Evolutionary conservation across 2,797 vertebrate genomes (phyloP).

Genomic region (Pseudomugil gertrudae): DNA sequence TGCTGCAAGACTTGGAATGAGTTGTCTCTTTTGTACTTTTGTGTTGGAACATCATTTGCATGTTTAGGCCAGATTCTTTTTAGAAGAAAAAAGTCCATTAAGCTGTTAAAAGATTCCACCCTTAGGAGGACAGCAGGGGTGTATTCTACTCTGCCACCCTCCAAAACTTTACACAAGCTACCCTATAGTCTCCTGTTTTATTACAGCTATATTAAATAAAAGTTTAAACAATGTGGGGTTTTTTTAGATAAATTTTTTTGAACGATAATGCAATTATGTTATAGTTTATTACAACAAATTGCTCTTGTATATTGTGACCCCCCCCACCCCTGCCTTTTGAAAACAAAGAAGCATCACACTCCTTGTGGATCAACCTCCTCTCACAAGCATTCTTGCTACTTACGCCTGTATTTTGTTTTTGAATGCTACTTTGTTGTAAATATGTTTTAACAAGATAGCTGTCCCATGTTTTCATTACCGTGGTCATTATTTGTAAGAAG

Average conservation of each 20-base stretch:
- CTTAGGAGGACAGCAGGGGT: not conserved
- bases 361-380: not conserved
- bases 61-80: not conserved
- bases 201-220: not conserved
- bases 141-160: not conserved
- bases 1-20: not conserved
- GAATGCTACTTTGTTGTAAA: slow-evolving; percentile 41
- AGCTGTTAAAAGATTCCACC: not conserved
- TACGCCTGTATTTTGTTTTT: slow-evolving; percentile 37
- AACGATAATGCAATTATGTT: not conserved
- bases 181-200: not conserved
- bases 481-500: slow-evolving; percentile 61
- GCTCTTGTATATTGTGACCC: not conserved
- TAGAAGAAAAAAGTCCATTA: not conserved
- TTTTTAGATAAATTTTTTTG: not conserved
- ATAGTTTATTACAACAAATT: not conserved
- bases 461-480: slow-evolving; percentile 57
- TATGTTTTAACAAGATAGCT: slow-evolving; percentile 54
- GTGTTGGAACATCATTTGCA: not conserved
- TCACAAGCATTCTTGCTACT: slow-evolving; percentile 13
- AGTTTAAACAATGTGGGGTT: no score
- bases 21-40: not conserved
- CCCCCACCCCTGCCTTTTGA: not conserved
- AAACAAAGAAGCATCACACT: not conserved
- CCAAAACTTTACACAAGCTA: not conserved